Base-by-base conservation (phyloP, 64 coral and sea anemone species). In the Astreopora myriophthalma region DNA sequence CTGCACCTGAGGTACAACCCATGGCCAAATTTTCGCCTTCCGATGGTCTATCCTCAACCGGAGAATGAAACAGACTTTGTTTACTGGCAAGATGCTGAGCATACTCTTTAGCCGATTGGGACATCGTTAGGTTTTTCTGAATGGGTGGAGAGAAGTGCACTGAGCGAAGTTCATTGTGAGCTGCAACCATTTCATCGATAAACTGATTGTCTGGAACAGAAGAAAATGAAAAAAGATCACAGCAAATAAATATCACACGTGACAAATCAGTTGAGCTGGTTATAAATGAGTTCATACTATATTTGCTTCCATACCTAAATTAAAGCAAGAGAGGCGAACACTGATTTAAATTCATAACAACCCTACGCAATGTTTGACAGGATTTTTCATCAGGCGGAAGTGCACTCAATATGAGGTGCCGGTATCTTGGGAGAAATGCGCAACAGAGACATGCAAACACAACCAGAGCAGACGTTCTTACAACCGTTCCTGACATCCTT, bases 101-200 rank as follows among this genome's bases (percentile, higher is more conserved):
- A 24, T 70, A 91, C 2, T 26, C 6, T 33, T 90, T 69, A 49
- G 94, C 94, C 0, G 72, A 42, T 34, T 44, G n/a, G 38, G 73
- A 79, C 94, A 95, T 95, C 30, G 85, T 9, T 9, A 17, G n/a
- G 71, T 95, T 89, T 34, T 87, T 75, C 2, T 71, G 71, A 73
- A 95, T 36, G 0, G 49, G 64, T 8, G 74, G 84, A 2, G 94
- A 76, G 30, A 80, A 80, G 74, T 95, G 94, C 14, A 95, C 66
- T 13, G 55, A 57, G 16, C 94, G 94, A 79, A 91, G 86, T 29
- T 92, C 74, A 33, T 95, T 95, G 66, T 95, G 94, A 12, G 57
- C 70, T 11, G 48, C 26, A 27, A 95, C 48, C 87, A 76, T 85
- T 32, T 31, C 75, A 52, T 78, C 44, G 11, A 78, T 78, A 11